phyloP scores from a whole-genome alignment of 2,113 vertebrate species.

The Tachycineta bicolor region DNA sequence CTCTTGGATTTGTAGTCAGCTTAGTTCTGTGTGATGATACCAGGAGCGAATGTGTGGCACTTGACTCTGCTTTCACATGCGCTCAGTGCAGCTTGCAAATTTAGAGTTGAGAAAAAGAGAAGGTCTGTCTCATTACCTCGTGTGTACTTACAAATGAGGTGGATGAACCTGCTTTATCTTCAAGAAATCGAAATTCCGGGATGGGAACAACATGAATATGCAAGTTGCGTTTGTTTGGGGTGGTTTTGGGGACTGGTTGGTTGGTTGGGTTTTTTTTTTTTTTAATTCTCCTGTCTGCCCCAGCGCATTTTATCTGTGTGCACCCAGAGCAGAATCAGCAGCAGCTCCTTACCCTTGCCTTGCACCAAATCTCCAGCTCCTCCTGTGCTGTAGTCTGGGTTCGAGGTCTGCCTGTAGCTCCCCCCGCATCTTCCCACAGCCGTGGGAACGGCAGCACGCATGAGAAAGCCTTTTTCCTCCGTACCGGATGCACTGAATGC shows the following conservation, averaged over 20 bases:
- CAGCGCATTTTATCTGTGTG: neutral
- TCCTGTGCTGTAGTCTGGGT: accelerated
- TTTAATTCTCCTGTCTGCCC: neutral
- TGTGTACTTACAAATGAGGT: neutral
- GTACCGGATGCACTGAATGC: accelerated
- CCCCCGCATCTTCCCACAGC: neutral
- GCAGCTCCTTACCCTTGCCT: neutral
- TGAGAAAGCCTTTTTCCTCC: accelerated
- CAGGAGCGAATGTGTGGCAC: neutral
- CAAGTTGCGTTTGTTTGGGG: neutral
- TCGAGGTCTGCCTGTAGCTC: too few relatives aligned
- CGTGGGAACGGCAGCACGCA: neutral
- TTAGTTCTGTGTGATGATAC: neutral
- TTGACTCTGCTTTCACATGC: neutral
- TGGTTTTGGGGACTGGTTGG: neutral
- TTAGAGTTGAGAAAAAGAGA: neutral
- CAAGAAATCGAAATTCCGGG: neutral
- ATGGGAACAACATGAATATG: neutral
- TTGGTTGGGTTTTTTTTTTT: accelerated
- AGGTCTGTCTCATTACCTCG: neutral
- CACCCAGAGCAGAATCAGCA: neutral
- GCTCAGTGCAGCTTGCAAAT: neutral
- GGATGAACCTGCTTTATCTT: neutral
- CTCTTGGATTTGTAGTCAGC: neutral
- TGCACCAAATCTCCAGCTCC: accelerated